Percentiles rank a stretch among this genome's conserved stretches.
Conservation (phyloP, 2,888 invertebrate species). For the Agonopterix alstromeriana region DNA sequence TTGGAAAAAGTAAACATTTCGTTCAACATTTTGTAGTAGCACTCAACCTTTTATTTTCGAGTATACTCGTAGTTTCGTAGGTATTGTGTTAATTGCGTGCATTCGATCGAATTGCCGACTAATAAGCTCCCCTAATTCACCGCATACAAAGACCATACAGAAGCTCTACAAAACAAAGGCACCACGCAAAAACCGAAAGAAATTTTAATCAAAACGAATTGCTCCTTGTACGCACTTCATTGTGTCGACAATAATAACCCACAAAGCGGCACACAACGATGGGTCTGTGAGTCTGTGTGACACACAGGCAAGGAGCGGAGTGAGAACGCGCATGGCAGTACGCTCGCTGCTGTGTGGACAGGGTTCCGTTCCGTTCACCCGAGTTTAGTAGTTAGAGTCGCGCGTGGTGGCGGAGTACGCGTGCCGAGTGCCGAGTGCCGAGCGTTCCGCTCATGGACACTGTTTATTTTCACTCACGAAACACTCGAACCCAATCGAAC, state of each 20-base stretch:
- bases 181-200: conserved; percentile 41
- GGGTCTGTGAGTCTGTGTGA: conserved; percentile 15
- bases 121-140: conserved; percentile 39
- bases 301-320: conserved; percentile 14
- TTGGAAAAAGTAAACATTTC: no score
- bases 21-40: no score
- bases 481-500: conserved; percentile 37
- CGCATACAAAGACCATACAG: conserved; percentile 45
- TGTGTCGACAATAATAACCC: conserved; percentile 62
- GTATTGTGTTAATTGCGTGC: conserved; percentile 38
- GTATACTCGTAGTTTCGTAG: neutral
- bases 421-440: conserved; percentile 38
- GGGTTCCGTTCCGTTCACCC: conserved; percentile 41
- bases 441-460: conserved; percentile 40
- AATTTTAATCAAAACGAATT: conserved; percentile 53
- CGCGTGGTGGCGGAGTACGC: conserved; percentile 60
- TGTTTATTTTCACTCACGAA: conserved; percentile 55
- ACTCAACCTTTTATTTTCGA: conserved; percentile 15
- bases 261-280: conserved; percentile 47
- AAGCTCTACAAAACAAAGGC: conserved; percentile 45
- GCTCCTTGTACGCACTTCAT: conserved; percentile 51
- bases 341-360: no score
- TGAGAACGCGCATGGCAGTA: no score
- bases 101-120: conserved; percentile 33
- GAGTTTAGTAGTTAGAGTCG: conserved; percentile 49